Percentiles rank a stretch among this genome's conserved stretches.
Evolutionary conservation across 2,113 vertebrate genomes (phyloP).

Genomic region (Mirza zaza): DNA sequence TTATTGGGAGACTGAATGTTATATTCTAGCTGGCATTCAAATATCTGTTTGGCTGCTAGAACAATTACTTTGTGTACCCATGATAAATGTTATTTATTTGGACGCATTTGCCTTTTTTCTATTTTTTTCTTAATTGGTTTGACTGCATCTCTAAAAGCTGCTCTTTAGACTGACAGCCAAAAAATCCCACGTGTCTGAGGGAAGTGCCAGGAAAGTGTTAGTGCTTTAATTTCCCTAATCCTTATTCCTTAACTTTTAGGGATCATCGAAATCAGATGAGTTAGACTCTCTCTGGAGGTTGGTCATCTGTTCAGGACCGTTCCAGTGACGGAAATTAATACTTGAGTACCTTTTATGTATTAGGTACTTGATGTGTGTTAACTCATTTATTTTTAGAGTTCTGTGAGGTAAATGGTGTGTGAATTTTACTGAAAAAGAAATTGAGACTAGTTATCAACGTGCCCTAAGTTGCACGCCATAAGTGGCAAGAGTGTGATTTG

Average conservation of each 20-base stretch:
- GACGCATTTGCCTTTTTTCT: constrained; percentile 68
- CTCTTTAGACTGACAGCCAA: constrained; percentile 55
- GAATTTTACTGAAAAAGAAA: constrained; percentile 43
- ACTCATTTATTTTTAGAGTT: constrained; percentile 53
- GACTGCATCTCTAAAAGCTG: constrained; percentile 68
- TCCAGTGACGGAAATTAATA: constrained; percentile 2
- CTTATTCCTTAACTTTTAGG: constrained; percentile 44
- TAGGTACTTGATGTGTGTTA: background rate
- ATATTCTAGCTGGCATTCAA: constrained; percentile 56
- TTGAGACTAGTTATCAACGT: constrained; percentile 1
- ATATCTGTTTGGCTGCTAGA: constrained; percentile 60
- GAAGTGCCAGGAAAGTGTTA: constrained; percentile 54
- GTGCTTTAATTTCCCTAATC: constrained; percentile 43
- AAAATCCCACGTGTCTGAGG: constrained; percentile 44
- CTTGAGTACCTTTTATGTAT: background rate
- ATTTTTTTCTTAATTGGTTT: constrained; percentile 72
- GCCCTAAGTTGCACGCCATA: background rate
- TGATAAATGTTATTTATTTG: constrained; percentile 71
- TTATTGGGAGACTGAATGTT: constrained; percentile 27
- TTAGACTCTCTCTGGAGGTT: background rate
- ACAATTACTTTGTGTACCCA: constrained; percentile 66
- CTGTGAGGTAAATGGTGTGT: background rate
- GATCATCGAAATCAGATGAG: background rate
- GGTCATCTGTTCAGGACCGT: background rate
- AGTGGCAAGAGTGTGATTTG: background rate